Percentiles rank a stretch among this genome's conserved stretches.
phyloP scores from a whole-genome alignment of 64 coral and sea anemone species.

The Pocillopora damicornis region DNA sequence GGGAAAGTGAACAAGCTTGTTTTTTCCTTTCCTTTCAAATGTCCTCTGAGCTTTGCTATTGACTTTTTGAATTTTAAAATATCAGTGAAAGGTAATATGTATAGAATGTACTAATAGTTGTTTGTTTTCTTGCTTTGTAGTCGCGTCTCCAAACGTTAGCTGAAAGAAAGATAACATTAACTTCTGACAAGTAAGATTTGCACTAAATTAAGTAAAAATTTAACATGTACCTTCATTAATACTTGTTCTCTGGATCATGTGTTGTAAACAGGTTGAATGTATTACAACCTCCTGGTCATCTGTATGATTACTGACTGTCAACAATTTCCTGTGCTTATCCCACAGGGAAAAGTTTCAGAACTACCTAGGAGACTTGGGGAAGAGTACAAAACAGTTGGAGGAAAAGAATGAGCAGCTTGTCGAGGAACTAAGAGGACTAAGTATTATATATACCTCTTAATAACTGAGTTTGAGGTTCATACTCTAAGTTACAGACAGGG shows the following conservation, averaged over 20 bases:
- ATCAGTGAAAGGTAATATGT: neutral
- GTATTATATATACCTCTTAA: constrained; percentile 40
- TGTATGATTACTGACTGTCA: too few relatives aligned
- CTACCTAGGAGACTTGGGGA: constrained; percentile 67
- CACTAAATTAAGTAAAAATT: neutral
- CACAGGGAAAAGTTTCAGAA: constrained; percentile 73
- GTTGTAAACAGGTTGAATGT: neutral
- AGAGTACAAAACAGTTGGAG: constrained; percentile 72
- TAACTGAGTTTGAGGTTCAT: too few relatives aligned
- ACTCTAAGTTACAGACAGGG: too few relatives aligned
- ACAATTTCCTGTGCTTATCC: neutral
- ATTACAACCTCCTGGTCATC: too few relatives aligned
- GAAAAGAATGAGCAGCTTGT: constrained; percentile 58
- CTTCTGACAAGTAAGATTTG: constrained; percentile 68
- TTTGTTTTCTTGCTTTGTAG: constrained; percentile 44
- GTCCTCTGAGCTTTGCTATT: too few relatives aligned
- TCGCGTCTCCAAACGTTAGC: constrained; percentile 67
- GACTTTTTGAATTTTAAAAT: too few relatives aligned
- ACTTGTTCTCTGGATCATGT: neutral
- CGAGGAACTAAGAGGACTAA: constrained; percentile 79
- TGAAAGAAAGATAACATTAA: constrained; percentile 62
- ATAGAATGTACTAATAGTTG: neutral
- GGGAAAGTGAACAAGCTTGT: too few relatives aligned
- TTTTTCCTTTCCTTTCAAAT: too few relatives aligned
- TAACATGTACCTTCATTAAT: neutral